A percentile compares a stretch with the other conserved stretches of the same genome.
phyloP scores from a whole-genome alignment of 1,140 invertebrate species.

The Doryteuthis pealeii region DNA sequence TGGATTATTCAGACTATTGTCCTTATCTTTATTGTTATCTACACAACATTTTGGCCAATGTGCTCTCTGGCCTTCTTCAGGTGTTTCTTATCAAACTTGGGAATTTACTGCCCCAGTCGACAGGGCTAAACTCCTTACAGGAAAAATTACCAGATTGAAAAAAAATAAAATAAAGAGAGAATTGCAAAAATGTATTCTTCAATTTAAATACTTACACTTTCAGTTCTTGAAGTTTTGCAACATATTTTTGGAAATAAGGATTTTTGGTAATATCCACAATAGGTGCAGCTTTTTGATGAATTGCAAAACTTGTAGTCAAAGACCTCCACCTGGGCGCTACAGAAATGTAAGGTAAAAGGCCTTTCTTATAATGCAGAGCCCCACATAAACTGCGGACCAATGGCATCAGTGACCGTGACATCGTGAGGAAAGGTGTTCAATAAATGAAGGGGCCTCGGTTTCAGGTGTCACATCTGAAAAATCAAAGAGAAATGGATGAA shows the following conservation, averaged over 20 bases:
- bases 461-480: no score
- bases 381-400: not conserved
- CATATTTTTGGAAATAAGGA: constrained; percentile 1
- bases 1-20: no score
- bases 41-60: not conserved
- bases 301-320: not conserved
- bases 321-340: not conserved
- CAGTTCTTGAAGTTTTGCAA: not conserved
- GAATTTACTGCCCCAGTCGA: not conserved
- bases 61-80: no score
- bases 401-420: not conserved
- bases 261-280: not conserved
- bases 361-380: not conserved
- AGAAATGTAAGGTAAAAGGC: not conserved
- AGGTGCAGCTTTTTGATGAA: not conserved
- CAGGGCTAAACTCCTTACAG: not conserved
- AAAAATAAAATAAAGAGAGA: not conserved
- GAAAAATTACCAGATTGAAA: not conserved
- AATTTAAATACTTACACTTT: not conserved
- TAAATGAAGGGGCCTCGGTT: no score
- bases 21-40: no score
- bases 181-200: no score
- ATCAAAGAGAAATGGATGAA: no score
- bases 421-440: not conserved
- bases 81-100: no score